A percentile compares a stretch with the other conserved stretches of the same genome.
These are phyloP conservation scores for Alloplasta piceator DNA, from an alignment of 2,888 invertebrate genomes.

Conservation along the genomic window DNA sequence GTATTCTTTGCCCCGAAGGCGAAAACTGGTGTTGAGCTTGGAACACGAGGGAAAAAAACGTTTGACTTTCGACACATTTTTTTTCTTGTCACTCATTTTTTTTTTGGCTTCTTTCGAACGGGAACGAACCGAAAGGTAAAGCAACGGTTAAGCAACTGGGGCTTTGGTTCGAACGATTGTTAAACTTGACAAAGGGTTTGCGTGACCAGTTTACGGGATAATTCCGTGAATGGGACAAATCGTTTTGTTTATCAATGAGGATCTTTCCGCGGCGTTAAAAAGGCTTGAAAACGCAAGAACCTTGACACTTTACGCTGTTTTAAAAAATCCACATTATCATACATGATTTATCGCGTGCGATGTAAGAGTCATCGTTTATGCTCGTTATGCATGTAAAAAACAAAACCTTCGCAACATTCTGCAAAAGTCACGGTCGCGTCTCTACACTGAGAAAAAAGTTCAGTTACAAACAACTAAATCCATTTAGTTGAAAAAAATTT, in stretches of 20 bases:
- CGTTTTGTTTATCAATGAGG: slow-evolving; percentile 21
- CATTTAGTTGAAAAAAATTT: too few species aligned
- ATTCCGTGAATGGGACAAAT: slow-evolving; percentile 12
- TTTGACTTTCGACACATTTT: not conserved
- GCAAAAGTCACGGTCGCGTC: too few species aligned
- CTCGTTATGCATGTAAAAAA: not conserved
- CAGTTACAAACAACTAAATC: too few species aligned
- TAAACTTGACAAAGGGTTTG: not conserved
- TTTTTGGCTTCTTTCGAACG: not conserved
- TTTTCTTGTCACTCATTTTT: not conserved
- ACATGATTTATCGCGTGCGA: too few species aligned
- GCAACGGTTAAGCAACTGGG: not conserved
- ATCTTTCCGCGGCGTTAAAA: slow-evolving; percentile 42
- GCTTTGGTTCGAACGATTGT: not conserved
- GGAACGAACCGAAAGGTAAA: not conserved
- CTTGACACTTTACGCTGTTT: slow-evolving; percentile 27
- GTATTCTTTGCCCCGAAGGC: slow-evolving; percentile 72
- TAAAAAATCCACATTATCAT: not conserved
- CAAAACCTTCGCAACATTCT: too few species aligned
- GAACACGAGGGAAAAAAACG: slow-evolving; percentile 66
- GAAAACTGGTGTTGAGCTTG: slow-evolving; percentile 69
- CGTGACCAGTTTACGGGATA: not conserved
- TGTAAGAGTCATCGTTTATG: not conserved
- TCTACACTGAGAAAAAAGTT: too few species aligned
- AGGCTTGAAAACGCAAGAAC: not conserved